Base-by-base conservation (phyloP, 2,797 vertebrate species). In the Rallus crepitans region DNA sequence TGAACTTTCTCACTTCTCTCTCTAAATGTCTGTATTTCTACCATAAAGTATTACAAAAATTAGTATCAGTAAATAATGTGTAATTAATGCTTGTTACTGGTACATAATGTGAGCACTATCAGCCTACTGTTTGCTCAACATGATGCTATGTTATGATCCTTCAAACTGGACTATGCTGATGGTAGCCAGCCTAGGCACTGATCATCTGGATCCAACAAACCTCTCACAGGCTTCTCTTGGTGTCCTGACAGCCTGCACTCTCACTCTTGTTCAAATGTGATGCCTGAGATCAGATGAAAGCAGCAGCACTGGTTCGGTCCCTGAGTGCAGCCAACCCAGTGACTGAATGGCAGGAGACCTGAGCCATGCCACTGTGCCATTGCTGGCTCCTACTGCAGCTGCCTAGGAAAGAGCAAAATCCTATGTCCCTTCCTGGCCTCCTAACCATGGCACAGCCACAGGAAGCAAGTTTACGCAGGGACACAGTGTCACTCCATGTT, bases 231-330 rank as follows among this genome's bases (percentile, higher is more conserved):
- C 42, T 45, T 45, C 42, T 45, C 47, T 9, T 0, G 3, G 47
- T 7, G 33, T 39, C 3, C 0, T 11, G 39, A 25, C 2, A 3
- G 20, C 20, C 37, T 0, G 0, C 1, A 5, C 24, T 53, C 63
- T 47, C 77, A 3, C 45, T 33, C n/a, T 39, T 37, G 55, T 47
- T 40, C 25, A 48, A 55, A 55, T 2, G 21, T 9, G 21, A 35
- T 40, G 55, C 65, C 39, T 91, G 52, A 40, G 65, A 40, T 37
- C 21, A 48, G 8, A 30, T 24, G n/a, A 35, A 45, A 63, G 61
- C 15, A 3, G 48, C 48, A 50, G 48, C 35, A 14, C 39, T 37
- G 47, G 6, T 7, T 15, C 21, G 12, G 55, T 35, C 24, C 0
- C 0, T 15, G 37, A 37, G 21, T 7, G 21, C 78, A 82, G 63